Conservation (phyloP, 2,113 vertebrate genomes). For the human (Homo sapiens) region DNA sequence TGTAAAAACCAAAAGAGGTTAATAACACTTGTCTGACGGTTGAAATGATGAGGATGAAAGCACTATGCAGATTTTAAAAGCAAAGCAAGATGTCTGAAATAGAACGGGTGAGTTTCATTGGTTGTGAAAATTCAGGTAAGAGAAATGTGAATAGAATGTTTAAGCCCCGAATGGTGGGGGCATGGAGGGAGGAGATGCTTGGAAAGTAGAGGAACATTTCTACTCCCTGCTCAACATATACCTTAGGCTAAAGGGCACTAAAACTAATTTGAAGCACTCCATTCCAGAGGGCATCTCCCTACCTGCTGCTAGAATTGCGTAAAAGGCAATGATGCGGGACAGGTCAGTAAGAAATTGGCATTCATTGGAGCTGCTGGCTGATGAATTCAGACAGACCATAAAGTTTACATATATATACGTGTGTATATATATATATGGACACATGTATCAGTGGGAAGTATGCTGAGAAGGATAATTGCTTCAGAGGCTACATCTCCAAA, state of each 20-base stretch:
- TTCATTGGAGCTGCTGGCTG: neutral
- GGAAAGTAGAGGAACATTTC: neutral
- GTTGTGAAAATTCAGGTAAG: neutral
- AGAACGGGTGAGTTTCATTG: neutral
- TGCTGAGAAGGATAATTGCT: neutral
- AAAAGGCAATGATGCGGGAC: neutral
- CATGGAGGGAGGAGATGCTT: neutral
- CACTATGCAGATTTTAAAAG: neutral
- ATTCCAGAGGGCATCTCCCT: neutral
- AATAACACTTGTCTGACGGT: neutral
- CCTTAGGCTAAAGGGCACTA: neutral
- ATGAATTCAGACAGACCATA: neutral
- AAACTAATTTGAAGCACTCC: neutral
- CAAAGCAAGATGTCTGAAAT: neutral
- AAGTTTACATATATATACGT: neutral
- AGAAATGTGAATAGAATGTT: neutral
- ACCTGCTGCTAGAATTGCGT: neutral
- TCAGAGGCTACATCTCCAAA: neutral
- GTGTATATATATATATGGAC: neutral
- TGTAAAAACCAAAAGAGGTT: neutral
- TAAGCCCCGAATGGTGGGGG: too few relatives aligned
- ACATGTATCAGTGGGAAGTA: neutral
- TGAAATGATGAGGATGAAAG: neutral
- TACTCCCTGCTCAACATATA: neutral
- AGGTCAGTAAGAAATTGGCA: neutral